Evolutionary conservation across 2,113 vertebrate genomes (phyloP).

Genomic region (Chaetorhynchus papuensis): DNA sequence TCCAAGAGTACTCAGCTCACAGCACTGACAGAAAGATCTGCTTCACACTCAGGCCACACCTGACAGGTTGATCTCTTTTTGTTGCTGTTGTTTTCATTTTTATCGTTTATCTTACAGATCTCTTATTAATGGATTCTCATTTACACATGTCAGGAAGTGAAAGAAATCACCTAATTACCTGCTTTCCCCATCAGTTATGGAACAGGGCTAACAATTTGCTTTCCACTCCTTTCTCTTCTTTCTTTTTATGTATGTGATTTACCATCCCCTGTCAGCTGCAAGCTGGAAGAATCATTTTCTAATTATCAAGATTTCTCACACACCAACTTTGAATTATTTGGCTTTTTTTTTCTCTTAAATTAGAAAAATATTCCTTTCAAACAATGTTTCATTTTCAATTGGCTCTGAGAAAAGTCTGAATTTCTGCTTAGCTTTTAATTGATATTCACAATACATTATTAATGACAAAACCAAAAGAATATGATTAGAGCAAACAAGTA

Average conservation of each 20-base stretch:
- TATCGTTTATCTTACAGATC: constrained; percentile 40
- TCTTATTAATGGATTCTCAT: constrained; percentile 53
- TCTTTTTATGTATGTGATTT: constrained; percentile 3
- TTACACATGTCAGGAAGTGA: constrained; percentile 62
- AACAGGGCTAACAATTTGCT: constrained; percentile 19
- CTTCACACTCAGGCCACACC: neutral
- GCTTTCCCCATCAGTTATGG: constrained; percentile 25
- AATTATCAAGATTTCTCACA: constrained; percentile 47
- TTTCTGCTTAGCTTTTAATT: constrained; percentile 32
- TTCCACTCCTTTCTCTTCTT: neutral
- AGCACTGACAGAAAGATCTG: neutral
- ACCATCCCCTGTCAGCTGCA: constrained; percentile 18
- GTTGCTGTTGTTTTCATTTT: neutral
- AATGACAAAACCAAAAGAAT: constrained; percentile 2
- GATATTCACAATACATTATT: constrained; percentile 44
- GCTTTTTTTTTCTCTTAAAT: neutral
- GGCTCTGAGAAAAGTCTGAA: neutral
- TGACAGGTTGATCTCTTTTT: neutral
- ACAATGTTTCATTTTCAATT: constrained; percentile 21
- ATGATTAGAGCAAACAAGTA: constrained; percentile 28
- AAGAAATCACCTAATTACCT: constrained; percentile 69
- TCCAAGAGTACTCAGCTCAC: accelerated
- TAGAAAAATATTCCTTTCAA: neutral
- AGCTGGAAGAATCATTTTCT: constrained; percentile 59
- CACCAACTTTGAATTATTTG: neutral